Evolutionary conservation across 2,113 vertebrate species (phyloP).

Genomic region (Xerus inauris): DNA sequence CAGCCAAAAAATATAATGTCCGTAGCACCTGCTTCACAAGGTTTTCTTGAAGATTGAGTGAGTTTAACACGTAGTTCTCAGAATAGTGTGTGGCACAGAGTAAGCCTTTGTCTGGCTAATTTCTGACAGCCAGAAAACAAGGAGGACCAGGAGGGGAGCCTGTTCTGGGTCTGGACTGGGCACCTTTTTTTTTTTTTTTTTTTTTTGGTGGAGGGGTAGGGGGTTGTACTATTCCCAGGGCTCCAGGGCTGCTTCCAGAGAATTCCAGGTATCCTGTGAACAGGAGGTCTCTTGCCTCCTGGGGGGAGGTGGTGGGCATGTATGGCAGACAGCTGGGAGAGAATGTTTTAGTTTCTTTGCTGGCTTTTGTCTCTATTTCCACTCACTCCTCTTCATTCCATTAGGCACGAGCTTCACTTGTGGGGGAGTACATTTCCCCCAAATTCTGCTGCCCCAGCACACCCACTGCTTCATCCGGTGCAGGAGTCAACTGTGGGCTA

Average conservation of each 20-base stretch:
- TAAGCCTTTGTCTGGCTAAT: neutral
- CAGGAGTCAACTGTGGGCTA: neutral
- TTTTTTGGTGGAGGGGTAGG: no score
- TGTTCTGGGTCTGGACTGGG: neutral
- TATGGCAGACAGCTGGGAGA: neutral
- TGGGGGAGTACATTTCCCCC: neutral
- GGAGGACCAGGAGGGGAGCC: neutral
- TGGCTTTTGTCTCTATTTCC: neutral
- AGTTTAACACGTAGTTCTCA: neutral
- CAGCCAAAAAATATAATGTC: neutral
- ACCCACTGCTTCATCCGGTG: no score
- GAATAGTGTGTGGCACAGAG: no score
- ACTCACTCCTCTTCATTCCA: neutral
- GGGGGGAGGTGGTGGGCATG: neutral
- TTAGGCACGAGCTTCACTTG: neutral
- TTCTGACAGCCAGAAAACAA: neutral
- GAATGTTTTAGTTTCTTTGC: neutral
- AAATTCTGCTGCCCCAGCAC: neutral
- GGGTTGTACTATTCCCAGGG: no score
- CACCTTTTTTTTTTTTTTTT: neutral
- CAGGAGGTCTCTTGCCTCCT: neutral
- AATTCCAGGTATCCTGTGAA: neutral
- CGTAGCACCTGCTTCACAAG: neutral
- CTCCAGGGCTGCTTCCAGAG: neutral
- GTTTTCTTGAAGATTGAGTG: no score